phyloP scores from a whole-genome alignment of 2,888 invertebrate species.

The Acleris laterana region DNA sequence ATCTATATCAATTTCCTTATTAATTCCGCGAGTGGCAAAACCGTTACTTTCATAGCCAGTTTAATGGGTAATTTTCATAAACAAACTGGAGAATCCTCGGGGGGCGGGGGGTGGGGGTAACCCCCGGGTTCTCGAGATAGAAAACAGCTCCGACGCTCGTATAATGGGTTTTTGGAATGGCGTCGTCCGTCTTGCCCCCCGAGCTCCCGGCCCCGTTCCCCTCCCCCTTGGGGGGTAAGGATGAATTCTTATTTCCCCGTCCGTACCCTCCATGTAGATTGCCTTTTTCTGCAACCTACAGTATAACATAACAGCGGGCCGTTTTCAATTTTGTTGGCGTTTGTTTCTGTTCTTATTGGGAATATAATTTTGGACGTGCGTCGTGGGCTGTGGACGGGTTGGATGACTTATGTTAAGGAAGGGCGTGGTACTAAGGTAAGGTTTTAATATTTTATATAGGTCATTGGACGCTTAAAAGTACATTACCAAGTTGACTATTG shows the following conservation, averaged over 20 bases:
- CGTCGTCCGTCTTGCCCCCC: slow-evolving; percentile 87
- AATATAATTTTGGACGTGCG: slow-evolving; percentile 30
- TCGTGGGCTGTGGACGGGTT: slow-evolving; percentile 7
- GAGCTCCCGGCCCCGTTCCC: slow-evolving; percentile 44
- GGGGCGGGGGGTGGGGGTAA: slow-evolving; percentile 55
- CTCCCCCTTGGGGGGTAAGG: slow-evolving; percentile 46
- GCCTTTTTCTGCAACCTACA: slow-evolving; percentile 80
- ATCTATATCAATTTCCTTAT: slow-evolving; percentile 83
- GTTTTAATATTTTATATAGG: too few species aligned
- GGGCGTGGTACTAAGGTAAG: too few species aligned
- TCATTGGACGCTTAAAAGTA: too few species aligned
- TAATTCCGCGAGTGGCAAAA: slow-evolving; percentile 82
- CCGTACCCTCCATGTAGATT: slow-evolving; percentile 82
- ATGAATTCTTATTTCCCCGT: slow-evolving; percentile 42
- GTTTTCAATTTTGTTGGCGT: slow-evolving; percentile 81
- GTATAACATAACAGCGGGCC: slow-evolving; percentile 83
- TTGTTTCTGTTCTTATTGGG: slow-evolving; percentile 51
- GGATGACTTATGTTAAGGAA: neutral
- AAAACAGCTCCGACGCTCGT: slow-evolving; percentile 87
- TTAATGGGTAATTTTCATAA: slow-evolving; percentile 85
- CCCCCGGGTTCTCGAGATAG: slow-evolving; percentile 78
- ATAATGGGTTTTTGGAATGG: slow-evolving; percentile 89
- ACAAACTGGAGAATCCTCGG: slow-evolving; percentile 81
- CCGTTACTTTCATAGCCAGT: slow-evolving; percentile 83
- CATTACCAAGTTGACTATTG: too few species aligned